Conservation (phyloP, 2,888 invertebrate genomes). For the Tribolium freemani region DNA sequence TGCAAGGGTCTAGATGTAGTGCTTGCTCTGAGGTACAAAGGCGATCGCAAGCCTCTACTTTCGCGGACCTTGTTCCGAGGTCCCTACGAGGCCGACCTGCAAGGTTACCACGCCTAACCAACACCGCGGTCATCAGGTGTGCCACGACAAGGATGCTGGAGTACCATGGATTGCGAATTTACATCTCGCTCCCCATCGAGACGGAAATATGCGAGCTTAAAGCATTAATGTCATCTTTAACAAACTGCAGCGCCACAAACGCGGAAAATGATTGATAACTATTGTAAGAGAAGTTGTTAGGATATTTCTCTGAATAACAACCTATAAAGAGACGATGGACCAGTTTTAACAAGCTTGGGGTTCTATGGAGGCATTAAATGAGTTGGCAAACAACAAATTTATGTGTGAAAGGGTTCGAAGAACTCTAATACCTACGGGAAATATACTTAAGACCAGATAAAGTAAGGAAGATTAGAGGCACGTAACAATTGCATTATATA, state of each 20-base stretch:
- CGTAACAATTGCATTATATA: conserved; percentile 1
- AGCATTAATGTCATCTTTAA: conserved; percentile 15
- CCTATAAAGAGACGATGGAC: background rate
- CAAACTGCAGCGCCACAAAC: conserved; percentile 1
- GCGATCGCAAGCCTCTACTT: conserved; percentile 52
- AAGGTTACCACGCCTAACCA: conserved; percentile 65
- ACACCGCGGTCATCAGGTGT: conserved; percentile 59
- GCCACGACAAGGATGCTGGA: conserved; percentile 50
- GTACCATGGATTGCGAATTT: conserved; percentile 31
- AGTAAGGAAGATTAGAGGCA: too few species aligned
- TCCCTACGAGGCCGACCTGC: conserved; percentile 63
- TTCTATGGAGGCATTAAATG: background rate
- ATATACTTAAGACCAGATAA: too few species aligned
- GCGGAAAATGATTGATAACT: conserved; percentile 13
- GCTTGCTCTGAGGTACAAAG: background rate
- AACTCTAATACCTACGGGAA: background rate
- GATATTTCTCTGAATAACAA: background rate
- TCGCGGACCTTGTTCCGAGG: conserved; percentile 64
- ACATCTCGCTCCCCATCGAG: conserved; percentile 22
- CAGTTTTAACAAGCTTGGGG: background rate
- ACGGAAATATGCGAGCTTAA: conserved; percentile 26
- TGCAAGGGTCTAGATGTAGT: too few species aligned
- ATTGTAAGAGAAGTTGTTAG: conserved; percentile 11
- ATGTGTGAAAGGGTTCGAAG: background rate
- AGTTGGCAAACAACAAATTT: background rate